These are phyloP conservation scores for Pelvicachromis taeniatus DNA, from an alignment of 2,113 vertebrate species.

Conservation along the genomic window DNA sequence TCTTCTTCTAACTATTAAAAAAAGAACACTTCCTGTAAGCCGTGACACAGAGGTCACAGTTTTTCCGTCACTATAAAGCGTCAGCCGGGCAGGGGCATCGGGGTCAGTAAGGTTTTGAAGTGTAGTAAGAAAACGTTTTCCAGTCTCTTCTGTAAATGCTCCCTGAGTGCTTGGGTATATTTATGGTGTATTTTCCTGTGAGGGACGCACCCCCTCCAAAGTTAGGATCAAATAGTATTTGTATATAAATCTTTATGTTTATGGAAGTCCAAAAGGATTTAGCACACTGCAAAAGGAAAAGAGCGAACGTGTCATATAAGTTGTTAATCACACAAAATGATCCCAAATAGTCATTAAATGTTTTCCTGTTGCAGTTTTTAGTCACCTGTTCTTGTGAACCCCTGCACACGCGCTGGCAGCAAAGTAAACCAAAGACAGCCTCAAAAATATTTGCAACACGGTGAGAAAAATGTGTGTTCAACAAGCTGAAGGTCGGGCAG, in stretches of 20 bases:
- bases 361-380: constrained; percentile 13
- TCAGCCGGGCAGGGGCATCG: background rate
- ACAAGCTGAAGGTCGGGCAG: constrained; percentile 1
- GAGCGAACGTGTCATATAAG: background rate
- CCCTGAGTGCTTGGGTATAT: background rate
- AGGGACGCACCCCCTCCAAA: background rate
- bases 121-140: background rate
- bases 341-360: background rate
- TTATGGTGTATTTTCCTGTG: background rate
- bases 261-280: background rate
- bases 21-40: constrained; percentile 25
- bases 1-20: background rate
- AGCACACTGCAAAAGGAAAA: background rate
- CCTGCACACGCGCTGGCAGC: background rate
- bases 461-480: background rate
- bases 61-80: constrained; percentile 27
- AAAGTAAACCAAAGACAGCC: background rate
- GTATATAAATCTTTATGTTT: background rate
- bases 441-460: background rate
- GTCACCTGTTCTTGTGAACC: constrained; percentile 11
- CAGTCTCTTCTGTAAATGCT: background rate
- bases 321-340: constrained; percentile 5
- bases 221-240: constrained; percentile 2
- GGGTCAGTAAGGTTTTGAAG: background rate
- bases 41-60: constrained; percentile 13